Conservation (phyloP, 2,888 invertebrate species). For the Heteromyza rotundicornis region DNA sequence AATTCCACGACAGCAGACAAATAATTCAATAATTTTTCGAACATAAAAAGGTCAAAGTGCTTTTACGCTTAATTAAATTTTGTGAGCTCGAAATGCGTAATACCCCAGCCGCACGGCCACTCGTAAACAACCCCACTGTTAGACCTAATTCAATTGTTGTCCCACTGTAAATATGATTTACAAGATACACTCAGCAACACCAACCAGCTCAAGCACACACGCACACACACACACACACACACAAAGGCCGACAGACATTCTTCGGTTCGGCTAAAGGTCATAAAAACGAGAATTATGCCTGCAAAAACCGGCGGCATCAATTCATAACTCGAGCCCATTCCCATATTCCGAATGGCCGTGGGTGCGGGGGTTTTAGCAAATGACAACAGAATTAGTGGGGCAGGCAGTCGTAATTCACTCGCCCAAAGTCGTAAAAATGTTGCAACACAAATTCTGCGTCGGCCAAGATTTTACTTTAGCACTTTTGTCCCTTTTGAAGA, state of each 20-base stretch:
- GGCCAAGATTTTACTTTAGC: not conserved
- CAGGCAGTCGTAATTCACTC: not conserved
- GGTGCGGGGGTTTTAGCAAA: too few species aligned
- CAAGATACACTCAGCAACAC: constrained; percentile 28
- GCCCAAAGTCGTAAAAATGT: not conserved
- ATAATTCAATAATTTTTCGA: not conserved
- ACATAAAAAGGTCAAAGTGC: constrained; percentile 32
- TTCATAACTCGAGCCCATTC: constrained; percentile 14
- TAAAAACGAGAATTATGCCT: constrained; percentile 15
- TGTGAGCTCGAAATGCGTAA: constrained; percentile 3
- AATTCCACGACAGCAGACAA: too few species aligned
- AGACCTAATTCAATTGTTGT: constrained; percentile 49
- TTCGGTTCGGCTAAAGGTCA: constrained; percentile 11
- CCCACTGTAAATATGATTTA: constrained; percentile 54
- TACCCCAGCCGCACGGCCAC: not conserved
- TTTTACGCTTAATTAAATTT: constrained; percentile 42
- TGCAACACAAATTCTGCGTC: not conserved
- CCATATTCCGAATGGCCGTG: not conserved
- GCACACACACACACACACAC: not conserved
- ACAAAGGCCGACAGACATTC: not conserved
- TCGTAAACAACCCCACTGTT: not conserved
- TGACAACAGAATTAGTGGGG: not conserved
- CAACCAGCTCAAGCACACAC: not conserved
- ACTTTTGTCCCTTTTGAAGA: not conserved
- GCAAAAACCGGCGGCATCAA: constrained; percentile 6